phyloP scores from a whole-genome alignment of 2,888 invertebrate species.

The Trichopoda pennipes region DNA sequence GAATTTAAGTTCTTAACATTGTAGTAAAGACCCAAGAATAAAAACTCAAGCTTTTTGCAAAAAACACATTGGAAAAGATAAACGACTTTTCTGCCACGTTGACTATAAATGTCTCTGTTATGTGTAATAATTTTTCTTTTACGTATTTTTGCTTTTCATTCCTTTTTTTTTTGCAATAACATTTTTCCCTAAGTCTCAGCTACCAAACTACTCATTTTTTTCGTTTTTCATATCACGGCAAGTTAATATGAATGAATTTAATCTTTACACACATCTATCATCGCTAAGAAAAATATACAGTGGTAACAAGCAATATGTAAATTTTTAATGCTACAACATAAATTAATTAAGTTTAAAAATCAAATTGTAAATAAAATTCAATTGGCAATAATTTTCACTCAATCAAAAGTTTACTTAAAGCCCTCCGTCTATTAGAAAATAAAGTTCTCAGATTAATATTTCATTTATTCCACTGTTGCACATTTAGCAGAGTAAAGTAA shows the following conservation, averaged over 20 bases:
- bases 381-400: too few relatives aligned
- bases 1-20: conserved; percentile 24
- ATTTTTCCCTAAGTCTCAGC: conserved; percentile 23
- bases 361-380: not conserved
- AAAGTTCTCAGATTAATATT: too few relatives aligned
- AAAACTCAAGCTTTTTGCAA: not conserved
- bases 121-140: conserved; percentile 66
- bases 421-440: too few relatives aligned
- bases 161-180: conserved; percentile 30
- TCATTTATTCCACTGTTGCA: conserved; percentile 3
- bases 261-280: conserved; percentile 29
- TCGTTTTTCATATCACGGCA: conserved; percentile 48
- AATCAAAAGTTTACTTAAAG: too few relatives aligned
- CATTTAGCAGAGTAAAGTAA: not conserved
- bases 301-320: not conserved
- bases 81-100: conserved; percentile 68
- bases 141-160: conserved; percentile 29
- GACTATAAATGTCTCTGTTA: conserved; percentile 67
- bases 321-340: not conserved
- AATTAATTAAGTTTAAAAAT: not conserved
- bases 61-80: conserved; percentile 49
- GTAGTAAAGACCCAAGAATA: conserved; percentile 22
- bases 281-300: conserved; percentile 10
- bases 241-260: conserved; percentile 54
- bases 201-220: conserved; percentile 49